Evolutionary conservation across 2,888 invertebrate genomes (phyloP).

Genomic region (Stenodema calcarata): DNA sequence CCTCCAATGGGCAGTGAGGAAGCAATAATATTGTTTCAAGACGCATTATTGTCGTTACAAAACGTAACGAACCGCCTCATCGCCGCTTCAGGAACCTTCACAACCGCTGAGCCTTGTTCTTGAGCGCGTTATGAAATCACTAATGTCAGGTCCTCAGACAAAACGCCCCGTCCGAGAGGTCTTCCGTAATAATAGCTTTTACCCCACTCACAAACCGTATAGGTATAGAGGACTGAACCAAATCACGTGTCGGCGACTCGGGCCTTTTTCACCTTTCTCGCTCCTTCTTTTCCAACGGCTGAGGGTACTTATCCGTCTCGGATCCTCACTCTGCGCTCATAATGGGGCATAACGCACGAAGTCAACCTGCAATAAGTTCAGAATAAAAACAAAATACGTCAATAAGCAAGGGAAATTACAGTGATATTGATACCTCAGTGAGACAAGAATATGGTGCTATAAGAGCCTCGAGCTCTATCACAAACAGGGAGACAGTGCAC

Average conservation of each 20-base stretch:
- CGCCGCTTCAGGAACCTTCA: neutral
- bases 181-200: conserved; percentile 40
- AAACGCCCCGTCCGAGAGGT: conserved; percentile 15
- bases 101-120: neutral
- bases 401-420: no score
- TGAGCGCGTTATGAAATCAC: conserved; percentile 32
- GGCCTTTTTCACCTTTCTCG: conserved; percentile 21
- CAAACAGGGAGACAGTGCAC: no score
- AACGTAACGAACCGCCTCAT: neutral
- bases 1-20: neutral
- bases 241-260: conserved; percentile 30
- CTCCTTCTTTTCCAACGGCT: neutral
- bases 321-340: neutral
- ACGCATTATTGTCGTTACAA: neutral
- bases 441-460: no score
- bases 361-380: no score
- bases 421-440: no score
- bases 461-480: no score
- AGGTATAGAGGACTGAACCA: conserved; percentile 4
- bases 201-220: conserved; percentile 19
- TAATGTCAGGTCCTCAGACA: conserved; percentile 42
- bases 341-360: neutral
- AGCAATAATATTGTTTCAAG: neutral
- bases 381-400: no score
- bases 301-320: neutral